Base-by-base conservation (phyloP, 2,888 invertebrate species). In the Troides aeacus region DNA sequence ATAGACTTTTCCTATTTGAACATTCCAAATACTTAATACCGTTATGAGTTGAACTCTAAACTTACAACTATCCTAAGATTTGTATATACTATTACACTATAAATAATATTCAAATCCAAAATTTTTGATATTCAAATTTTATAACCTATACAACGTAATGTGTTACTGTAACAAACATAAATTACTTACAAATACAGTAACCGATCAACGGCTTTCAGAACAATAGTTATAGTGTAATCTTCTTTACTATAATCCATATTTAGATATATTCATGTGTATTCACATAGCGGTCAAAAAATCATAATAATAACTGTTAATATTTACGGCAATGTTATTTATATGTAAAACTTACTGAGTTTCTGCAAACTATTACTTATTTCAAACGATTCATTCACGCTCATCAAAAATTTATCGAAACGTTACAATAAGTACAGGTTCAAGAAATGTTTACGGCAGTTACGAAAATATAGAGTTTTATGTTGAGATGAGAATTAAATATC, bases 211-310 rank as follows among this genome's bases (percentile, higher is more conserved):
- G 18, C 0, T 21, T n/a, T 53, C 18, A 53, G 53, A n/a, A 18
- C n/a, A 53, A 46, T 46, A 46, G 46, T n/a, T n/a, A 53, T 53
- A 53, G 23, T 62, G 42, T 66, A 23, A 30, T 24, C 50, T 30
- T 23, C 21, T 23, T 64, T 42, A 24, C 17, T 42, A 23, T 23
- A 58, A 64, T 64, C 21, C 57, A 64, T 57, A 56, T 64, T 57
- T 21, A 36, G 57, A 46, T 50, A 59, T 60, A 60, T 66, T 46
- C 36, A 39, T 58, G 58, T 58, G 50, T 60, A n/a, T 50, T 66
- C 46, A 24, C 59, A 42, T 58, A 65, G 30, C 66, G 59, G 42
- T 59, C 21, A 66, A 50, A 21, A 23, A 24, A 6, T 42, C 23
- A 60, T 59, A 59, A 23, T 50, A 18, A 46, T 66, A 60, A 50